Evolutionary conservation across 2,888 invertebrate species (phyloP).

Genomic region (Cheilosia scutellata): DNA sequence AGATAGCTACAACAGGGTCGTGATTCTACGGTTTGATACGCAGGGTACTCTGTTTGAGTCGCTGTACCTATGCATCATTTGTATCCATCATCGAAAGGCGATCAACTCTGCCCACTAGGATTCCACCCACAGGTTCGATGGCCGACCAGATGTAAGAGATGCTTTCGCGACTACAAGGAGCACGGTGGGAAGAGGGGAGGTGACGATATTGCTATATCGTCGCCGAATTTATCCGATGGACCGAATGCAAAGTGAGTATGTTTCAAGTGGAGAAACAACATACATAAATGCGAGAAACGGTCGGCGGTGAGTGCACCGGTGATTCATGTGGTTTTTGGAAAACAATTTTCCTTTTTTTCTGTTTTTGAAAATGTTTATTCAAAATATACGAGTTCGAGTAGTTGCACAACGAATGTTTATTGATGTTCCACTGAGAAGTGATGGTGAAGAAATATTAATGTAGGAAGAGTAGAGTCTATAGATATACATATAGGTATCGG

Average conservation of each 20-base stretch:
- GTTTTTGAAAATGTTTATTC: slow-evolving; percentile 7
- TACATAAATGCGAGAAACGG: no score
- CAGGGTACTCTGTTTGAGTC: slow-evolving; percentile 35
- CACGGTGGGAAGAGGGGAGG: slow-evolving; percentile 91
- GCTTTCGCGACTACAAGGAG: slow-evolving; percentile 96
- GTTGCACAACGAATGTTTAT: slow-evolving; percentile 47
- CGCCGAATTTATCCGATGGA: slow-evolving; percentile 90
- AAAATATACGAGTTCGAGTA: neutral
- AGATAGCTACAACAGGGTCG: neutral
- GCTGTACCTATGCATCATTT: slow-evolving; percentile 83
- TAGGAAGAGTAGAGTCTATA: neutral
- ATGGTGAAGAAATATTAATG: slow-evolving; percentile 37
- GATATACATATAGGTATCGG: neutral
- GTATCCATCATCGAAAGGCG: slow-evolving; percentile 88
- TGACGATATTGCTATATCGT: slow-evolving; percentile 90
- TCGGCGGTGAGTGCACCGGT: neutral
- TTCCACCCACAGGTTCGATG: slow-evolving; percentile 97
- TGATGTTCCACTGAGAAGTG: slow-evolving; percentile 17
- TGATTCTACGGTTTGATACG: slow-evolving; percentile 11
- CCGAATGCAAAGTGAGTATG: slow-evolving; percentile 85
- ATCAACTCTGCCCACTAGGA: slow-evolving; percentile 95
- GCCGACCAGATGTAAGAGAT: slow-evolving; percentile 96
- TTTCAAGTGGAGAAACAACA: neutral
- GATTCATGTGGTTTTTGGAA: slow-evolving; percentile 5
- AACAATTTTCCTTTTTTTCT: neutral